Evolutionary conservation across 2,113 vertebrate genomes (phyloP).

Genomic region (Antidorcas marsupialis): DNA sequence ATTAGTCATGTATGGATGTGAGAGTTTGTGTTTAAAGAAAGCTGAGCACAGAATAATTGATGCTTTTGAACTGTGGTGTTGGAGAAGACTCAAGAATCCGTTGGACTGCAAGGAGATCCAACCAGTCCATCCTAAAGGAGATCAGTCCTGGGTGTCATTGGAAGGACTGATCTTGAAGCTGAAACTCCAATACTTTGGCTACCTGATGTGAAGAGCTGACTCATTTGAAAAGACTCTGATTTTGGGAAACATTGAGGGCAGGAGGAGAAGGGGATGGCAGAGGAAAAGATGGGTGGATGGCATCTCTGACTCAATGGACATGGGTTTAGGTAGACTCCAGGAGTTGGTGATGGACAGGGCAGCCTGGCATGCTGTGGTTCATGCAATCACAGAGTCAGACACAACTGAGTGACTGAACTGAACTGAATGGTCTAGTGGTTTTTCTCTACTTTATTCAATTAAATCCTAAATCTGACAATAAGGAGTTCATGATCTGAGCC

Average conservation of each 20-base stretch:
- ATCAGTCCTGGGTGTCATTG: not conserved
- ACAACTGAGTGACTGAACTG: not conserved
- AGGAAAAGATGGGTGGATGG: not conserved
- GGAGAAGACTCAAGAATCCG: not conserved
- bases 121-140: not conserved
- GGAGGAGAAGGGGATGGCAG: not conserved
- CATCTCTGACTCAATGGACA: not conserved
- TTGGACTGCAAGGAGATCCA: not conserved
- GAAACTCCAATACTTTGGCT: not conserved
- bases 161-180: not conserved
- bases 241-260: not conserved
- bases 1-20: not conserved
- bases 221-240: not conserved
- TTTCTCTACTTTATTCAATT: not conserved
- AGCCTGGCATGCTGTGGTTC: not conserved
- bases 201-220: not conserved
- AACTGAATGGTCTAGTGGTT: not conserved
- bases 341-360: not conserved
- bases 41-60: not conserved
- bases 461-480: not conserved
- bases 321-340: not conserved
- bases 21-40: not conserved
- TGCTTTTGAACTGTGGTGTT: not conserved
- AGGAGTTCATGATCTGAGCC: not conserved
- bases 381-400: accelerated